Percentiles rank a stretch among this genome's conserved stretches.
Conservation (phyloP, 2,113 vertebrate species). For the Notiomystis cincta region DNA sequence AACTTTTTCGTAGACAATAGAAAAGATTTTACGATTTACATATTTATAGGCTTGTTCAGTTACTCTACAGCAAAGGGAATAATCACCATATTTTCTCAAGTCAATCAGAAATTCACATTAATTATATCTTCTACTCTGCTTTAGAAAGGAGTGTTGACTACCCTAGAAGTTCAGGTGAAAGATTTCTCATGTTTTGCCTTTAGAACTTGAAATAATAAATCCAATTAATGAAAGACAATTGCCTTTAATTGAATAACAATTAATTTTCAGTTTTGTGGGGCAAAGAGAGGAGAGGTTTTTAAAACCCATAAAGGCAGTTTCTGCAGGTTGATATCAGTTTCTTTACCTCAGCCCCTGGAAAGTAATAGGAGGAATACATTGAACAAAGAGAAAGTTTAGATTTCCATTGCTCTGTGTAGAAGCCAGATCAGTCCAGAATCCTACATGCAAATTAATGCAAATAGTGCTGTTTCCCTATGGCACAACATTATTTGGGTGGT, state of each 20-base stretch:
- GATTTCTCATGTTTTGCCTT: neutral
- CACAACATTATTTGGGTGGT: neutral
- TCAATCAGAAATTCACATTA: neutral
- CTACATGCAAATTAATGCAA: neutral
- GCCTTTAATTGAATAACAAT: neutral
- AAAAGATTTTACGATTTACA: neutral
- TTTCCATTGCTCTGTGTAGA: neutral
- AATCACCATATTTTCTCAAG: neutral
- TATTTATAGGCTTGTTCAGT: neutral
- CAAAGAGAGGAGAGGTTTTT: neutral
- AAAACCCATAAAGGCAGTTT: neutral
- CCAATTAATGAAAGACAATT: neutral
- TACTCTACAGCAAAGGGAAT: neutral
- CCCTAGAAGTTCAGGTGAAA: neutral
- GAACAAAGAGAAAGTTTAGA: neutral
- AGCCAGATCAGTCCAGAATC: neutral
- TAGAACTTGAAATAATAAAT: neutral
- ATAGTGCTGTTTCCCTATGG: neutral
- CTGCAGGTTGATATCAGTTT: neutral
- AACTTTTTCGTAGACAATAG: neutral
- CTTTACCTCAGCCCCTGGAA: neutral
- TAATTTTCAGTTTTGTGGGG: neutral
- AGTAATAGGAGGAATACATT: neutral
- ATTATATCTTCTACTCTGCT: neutral
- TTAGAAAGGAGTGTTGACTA: neutral